Evolutionary conservation across 2,113 vertebrate species (phyloP), one percentile per base, ranked within the genome.

Genomic region (Gambusia holbrooki): DNA sequence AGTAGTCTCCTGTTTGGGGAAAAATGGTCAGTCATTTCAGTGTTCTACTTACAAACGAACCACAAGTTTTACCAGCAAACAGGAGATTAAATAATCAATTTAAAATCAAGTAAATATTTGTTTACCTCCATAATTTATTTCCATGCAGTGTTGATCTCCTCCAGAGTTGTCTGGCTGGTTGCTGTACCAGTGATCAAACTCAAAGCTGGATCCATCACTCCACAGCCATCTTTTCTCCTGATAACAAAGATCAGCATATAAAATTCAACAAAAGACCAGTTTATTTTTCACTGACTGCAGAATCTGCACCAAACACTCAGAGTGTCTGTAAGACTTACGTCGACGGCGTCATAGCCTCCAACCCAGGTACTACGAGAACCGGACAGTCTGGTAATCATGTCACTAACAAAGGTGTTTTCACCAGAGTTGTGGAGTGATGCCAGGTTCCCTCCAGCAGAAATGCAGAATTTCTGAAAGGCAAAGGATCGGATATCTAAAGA

Each of bases 391-490:
- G 28, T 7, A 6, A 45, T 15, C 66, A 67, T 13, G 4, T 28
- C 22, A 22, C 13, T 67, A 14, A 67, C 5, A 2, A 67, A 67
- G 35, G 2, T 9, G 37, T 29, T 15, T 5, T 67, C 25, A 0
- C 45, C 14, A 15, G 12, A 12, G 27, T 1, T 42, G 22, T 67
- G 66, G 66, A 67, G 9, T 6, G 66, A 67, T 2, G 66, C 66
- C 66, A 67, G 40, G 28, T 67, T 67, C n/a, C 66, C 66, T 27
- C 66, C 37, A 45, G 29, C 13, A 14, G 66, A 27, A 14, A 67
- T 45, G 66, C 66, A 67, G 35, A 5, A 6, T 28, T 28, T 6
- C 66, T 67, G 5, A 28, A 33, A 33, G 32, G 32, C 32, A 17
- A 42, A 15, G 30, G 63, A 10, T 25, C 30, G 30, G 30, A 37